These are phyloP conservation scores for Zosterops pallidus DNA, from an alignment of 2,113 vertebrate species.

Conservation along the genomic window DNA sequence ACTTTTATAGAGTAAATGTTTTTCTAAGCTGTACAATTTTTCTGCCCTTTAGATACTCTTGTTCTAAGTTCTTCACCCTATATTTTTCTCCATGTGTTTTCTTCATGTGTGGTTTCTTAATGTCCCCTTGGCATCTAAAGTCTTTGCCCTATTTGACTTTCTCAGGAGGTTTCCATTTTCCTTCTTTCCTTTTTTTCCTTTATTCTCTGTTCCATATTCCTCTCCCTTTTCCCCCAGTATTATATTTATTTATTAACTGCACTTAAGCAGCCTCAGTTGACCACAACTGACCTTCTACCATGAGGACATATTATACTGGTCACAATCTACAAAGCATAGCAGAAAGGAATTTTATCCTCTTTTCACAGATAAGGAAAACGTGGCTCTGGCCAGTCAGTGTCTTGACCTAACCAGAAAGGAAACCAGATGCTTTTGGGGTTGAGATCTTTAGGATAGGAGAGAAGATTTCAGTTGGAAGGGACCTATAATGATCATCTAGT, in stretches of 20 bases:
- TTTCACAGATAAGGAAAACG: background rate
- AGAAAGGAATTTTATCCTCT: conserved; percentile 35
- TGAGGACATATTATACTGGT: background rate
- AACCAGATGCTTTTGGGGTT: background rate
- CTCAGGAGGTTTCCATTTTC: background rate
- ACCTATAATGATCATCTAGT: background rate
- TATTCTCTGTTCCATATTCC: background rate
- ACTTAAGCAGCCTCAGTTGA: background rate
- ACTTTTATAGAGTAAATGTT: conserved; percentile 52
- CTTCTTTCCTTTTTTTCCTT: background rate
- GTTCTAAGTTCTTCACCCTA: background rate
- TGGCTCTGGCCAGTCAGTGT: background rate
- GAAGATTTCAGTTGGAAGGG: background rate
- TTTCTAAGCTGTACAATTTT: conserved; percentile 52
- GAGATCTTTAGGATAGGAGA: background rate
- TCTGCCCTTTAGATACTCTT: background rate
- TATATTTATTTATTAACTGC: conserved; percentile 4
- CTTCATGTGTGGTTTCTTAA: background rate
- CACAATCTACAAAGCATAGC: background rate
- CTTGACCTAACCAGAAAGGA: background rate
- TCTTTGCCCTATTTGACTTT: background rate
- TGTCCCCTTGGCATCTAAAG: background rate
- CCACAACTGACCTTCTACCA: background rate
- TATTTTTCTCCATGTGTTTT: background rate
- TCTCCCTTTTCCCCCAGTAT: background rate